phyloP scores from a whole-genome alignment of 1,140 invertebrate genomes.

The Littorina saxatilis region DNA sequence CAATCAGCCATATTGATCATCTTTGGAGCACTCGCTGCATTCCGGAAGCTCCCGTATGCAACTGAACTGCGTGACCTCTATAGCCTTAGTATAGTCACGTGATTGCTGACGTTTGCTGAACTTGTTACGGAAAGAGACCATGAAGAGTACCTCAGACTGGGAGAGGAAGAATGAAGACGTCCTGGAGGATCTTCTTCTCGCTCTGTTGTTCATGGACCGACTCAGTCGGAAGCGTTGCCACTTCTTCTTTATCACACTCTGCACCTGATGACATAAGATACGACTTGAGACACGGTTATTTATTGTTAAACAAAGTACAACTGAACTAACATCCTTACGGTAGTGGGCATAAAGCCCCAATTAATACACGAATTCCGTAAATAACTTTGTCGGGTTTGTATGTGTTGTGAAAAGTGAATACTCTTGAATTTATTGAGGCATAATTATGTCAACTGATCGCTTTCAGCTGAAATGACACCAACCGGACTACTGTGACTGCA shows the following conservation, averaged over 20 bases:
- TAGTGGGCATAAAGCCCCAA: not conserved
- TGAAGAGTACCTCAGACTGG: constrained; percentile 59
- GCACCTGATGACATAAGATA: constrained; percentile 52
- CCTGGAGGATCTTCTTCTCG: constrained; percentile 45
- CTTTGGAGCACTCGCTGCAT: constrained; percentile 14
- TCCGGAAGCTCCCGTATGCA: constrained; percentile 3
- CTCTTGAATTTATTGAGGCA: too few relatives aligned
- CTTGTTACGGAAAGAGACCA: constrained; percentile 36
- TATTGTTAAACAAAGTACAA: not conserved
- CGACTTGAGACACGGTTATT: not conserved
- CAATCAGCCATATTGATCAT: not conserved
- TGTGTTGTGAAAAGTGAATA: too few relatives aligned
- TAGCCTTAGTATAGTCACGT: constrained; percentile 23
- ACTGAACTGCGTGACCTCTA: not conserved
- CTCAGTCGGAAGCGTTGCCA: constrained; percentile 64
- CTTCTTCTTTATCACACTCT: constrained; percentile 65
- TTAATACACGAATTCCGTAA: too few relatives aligned
- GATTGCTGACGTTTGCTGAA: constrained; percentile 31
- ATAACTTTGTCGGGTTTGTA: too few relatives aligned
- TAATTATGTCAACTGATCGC: too few relatives aligned
- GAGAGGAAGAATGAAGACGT: constrained; percentile 64
- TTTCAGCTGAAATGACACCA: too few relatives aligned
- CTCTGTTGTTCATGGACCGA: constrained; percentile 48
- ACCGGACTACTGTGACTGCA: too few relatives aligned
- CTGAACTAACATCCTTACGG: not conserved